phyloP scores from a whole-genome alignment of 1,140 invertebrate species.

The Carposina sasakii region DNA sequence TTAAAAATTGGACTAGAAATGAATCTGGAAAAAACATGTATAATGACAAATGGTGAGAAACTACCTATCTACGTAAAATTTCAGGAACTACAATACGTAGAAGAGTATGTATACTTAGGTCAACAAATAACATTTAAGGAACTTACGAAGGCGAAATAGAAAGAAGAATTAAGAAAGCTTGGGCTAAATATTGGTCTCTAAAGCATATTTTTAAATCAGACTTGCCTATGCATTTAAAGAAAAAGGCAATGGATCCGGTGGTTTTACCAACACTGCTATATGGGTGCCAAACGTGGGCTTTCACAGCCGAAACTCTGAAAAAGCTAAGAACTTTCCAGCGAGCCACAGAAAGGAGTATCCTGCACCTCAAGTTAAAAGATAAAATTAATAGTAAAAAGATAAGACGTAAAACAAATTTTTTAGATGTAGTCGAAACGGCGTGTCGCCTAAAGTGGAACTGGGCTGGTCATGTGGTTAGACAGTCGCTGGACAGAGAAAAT shows the following conservation, averaged over 20 bases:
- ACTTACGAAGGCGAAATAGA: not conserved
- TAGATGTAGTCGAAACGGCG: not conserved
- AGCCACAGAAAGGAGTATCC: not conserved
- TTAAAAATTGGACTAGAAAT: too few species aligned
- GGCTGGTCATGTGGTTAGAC: conserved; percentile 4
- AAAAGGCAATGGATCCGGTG: not conserved
- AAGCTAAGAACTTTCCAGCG: conserved; percentile 2
- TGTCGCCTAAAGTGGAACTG: conserved; percentile 4
- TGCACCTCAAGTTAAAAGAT: not conserved
- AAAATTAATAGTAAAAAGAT: conserved; percentile 1
- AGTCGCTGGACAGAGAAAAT: not conserved
- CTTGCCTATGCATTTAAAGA: not conserved
- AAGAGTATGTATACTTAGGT: not conserved
- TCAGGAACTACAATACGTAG: too few species aligned
- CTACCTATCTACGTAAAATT: too few species aligned
- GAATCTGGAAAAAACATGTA: too few species aligned
- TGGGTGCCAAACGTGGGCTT: not conserved
- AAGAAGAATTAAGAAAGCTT: not conserved
- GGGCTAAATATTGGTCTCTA: not conserved
- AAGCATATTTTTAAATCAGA: conserved; percentile 3
- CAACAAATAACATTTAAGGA: not conserved
- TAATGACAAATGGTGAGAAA: too few species aligned
- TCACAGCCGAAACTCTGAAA: not conserved
- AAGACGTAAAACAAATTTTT: conserved; percentile 1
- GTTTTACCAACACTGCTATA: not conserved